Conservation (phyloP, 35 echinoderm and acorn worm species). For the Eucidaris tribuloides region DNA sequence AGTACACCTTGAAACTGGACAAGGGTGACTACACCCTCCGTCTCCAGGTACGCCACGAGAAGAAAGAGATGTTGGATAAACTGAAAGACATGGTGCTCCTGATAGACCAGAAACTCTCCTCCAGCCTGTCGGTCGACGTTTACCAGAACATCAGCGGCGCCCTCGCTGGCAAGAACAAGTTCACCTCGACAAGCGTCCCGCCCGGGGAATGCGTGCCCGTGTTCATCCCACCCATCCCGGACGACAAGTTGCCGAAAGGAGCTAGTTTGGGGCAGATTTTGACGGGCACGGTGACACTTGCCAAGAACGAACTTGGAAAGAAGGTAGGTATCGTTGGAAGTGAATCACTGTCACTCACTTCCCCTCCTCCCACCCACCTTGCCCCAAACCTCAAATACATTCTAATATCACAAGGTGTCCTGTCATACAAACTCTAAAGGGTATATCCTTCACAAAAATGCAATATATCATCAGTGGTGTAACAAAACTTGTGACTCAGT, state of each 20-base stretch:
- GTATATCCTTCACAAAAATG: too few relatives aligned
- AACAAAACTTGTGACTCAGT: too few relatives aligned
- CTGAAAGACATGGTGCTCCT: conserved; percentile 88
- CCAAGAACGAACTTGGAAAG: conserved; percentile 85
- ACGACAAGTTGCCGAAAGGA: conserved; percentile 94
- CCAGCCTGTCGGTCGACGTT: conserved; percentile 78
- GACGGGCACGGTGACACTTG: conserved; percentile 91
- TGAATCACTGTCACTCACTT: neutral
- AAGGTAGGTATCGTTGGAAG: conserved; percentile 51
- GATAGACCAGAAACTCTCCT: conserved; percentile 97
- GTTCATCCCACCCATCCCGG: conserved; percentile 85
- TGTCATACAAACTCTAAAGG: neutral
- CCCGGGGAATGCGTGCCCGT: conserved; percentile 57
- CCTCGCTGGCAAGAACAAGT: conserved; percentile 86
- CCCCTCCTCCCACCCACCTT: neutral
- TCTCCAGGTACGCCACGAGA: conserved; percentile 87
- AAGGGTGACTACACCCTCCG: conserved; percentile 98
- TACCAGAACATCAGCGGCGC: conserved; percentile 58
- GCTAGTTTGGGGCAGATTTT: conserved; percentile 90
- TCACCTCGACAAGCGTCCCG: conserved; percentile 46
- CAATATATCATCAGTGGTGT: too few relatives aligned
- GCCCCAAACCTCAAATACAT: neutral
- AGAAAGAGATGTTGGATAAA: conserved; percentile 89
- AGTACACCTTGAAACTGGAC: conserved; percentile 96
- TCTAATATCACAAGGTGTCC: neutral